A percentile compares a stretch with the other conserved stretches of the same genome.
Conservation (phyloP, 2,797 vertebrate genomes). For the Falco peregrinus region DNA sequence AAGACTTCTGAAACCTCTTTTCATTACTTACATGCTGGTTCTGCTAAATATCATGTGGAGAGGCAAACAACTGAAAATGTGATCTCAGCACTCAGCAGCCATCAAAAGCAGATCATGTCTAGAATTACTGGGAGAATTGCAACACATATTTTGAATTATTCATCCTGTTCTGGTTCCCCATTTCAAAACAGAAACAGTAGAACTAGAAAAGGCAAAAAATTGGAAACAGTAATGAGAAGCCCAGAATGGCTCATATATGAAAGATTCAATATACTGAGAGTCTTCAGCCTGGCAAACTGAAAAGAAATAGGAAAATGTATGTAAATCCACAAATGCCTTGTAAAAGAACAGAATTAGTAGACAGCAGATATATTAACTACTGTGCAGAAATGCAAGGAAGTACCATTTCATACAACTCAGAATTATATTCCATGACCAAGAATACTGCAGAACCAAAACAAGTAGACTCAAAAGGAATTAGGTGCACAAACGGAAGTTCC, state of each 20-base stretch:
- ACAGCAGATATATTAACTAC: background rate
- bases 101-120: background rate
- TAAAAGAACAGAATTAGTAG: background rate
- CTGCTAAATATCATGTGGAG: background rate
- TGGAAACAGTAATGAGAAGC: background rate
- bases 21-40: background rate
- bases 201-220: background rate
- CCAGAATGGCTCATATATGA: background rate
- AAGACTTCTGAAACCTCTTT: background rate
- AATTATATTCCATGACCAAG: background rate
- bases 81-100: background rate
- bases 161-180: background rate
- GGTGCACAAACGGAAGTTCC: background rate
- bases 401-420: background rate
- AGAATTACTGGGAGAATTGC: background rate
- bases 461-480: background rate
- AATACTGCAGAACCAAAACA: background rate
- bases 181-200: conserved; percentile 42
- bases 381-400: background rate
- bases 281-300: background rate
- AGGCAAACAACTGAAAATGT: background rate
- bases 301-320: background rate
- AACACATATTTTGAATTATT: conserved; percentile 1
- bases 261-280: background rate
- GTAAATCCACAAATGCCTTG: background rate